Base-by-base conservation (phyloP, 2,888 invertebrate genomes). In the Habrosyne pyritoides region DNA sequence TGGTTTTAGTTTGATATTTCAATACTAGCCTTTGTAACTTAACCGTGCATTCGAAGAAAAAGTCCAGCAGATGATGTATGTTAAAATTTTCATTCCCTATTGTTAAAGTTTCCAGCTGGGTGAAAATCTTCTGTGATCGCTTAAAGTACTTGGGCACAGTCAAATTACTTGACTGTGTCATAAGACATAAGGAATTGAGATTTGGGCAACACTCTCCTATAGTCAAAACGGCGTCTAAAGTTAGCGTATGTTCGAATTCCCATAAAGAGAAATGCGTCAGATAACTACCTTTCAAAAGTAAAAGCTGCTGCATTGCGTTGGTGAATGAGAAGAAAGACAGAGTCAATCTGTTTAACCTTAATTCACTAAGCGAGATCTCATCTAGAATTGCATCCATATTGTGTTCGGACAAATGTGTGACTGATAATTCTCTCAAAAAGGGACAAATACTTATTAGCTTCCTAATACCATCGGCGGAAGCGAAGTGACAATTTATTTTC, bases 401-500 rank as follows among this genome's bases (percentile, higher is more conserved):
- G 54, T 86, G 84, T 36, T 86, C 85, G 0, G 88, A 88, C 47
- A 93, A 75, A 74, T 92, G 91, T 26, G 92, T 93, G 6, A 93
- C 81, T 2, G 89, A 89, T 18, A 93, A 65, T 67, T 93, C 92
- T 56, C 75, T 83, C 26, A 93, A 69, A 55, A 76, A 77, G 0
- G 93, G 93, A 67, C 93, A 93, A 54, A 93, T 88, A 69, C 82
- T 86, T 1, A 90, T 78, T 53, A 93, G 76, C 52, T 89, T 90
- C 49, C 74, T 83, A 59, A 93, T 86, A 56, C 91, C 88, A 12
- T 86, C 86, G 7, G 87, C 87, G 28, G 92, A 89, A 30, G 88
- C 89, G 66, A 89, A 93, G 67, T 93, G 92, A 63, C 87, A 89
- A 57, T 91, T 92, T 0, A 92, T 86, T 79, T 91, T 93, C 48